These are phyloP conservation scores for Palythoa grandis DNA, from an alignment of 92 coral and sea anemone genomes.

Conservation along the genomic window DNA sequence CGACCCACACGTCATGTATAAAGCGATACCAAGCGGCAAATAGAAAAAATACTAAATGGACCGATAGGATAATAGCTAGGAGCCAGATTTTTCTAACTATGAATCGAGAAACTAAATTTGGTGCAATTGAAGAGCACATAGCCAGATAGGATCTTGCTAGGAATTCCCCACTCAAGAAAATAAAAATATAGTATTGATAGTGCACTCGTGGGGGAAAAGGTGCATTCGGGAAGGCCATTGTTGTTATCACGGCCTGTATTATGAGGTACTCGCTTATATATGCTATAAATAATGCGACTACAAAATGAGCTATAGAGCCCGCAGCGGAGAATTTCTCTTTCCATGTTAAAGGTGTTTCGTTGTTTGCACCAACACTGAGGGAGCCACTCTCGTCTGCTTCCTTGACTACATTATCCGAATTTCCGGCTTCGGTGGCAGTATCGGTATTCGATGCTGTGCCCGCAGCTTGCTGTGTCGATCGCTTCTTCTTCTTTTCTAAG, in stretches of 20 bases:
- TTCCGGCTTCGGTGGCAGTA: slow-evolving; percentile 1
- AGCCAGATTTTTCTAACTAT: slow-evolving; percentile 71
- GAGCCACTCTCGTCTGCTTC: neutral
- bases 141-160: slow-evolving; percentile 87
- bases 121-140: slow-evolving; percentile 64
- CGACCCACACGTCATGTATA: slow-evolving; percentile 81
- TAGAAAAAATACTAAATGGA: slow-evolving; percentile 69
- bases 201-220: slow-evolving; percentile 93
- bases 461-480: neutral
- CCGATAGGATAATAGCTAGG: slow-evolving; percentile 62
- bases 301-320: slow-evolving; percentile 65
- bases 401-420: neutral
- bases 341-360: slow-evolving; percentile 54
- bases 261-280: slow-evolving; percentile 87
- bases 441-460: slow-evolving; percentile 31
- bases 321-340: slow-evolving; percentile 82
- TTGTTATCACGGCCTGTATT: slow-evolving; percentile 85
- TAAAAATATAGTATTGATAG: slow-evolving; percentile 83
- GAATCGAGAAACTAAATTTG: slow-evolving; percentile 65
- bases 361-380: neutral
- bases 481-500: slow-evolving; percentile 74
- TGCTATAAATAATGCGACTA: slow-evolving; percentile 75
- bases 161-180: slow-evolving; percentile 87
- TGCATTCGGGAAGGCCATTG: slow-evolving; percentile 89
- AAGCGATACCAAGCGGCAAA: slow-evolving; percentile 91